phyloP scores from a whole-genome alignment of 2,797 vertebrate species.

The Nannoperca obscura region DNA sequence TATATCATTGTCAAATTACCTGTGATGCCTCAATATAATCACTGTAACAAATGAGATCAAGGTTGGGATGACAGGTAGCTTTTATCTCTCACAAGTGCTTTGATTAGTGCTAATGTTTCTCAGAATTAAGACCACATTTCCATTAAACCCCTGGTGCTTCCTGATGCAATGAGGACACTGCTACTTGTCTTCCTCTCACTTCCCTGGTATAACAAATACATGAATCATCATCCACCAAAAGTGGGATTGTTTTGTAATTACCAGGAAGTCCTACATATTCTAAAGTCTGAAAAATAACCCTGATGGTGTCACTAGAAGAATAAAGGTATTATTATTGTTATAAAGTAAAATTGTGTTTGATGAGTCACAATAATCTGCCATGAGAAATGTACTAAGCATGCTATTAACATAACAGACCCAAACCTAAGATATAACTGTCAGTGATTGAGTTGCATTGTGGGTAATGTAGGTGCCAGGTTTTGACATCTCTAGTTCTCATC shows the following conservation, averaged over 20 bases:
- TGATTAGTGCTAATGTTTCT: slow-evolving; percentile 62
- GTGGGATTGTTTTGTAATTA: too few relatives aligned
- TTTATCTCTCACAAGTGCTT: slow-evolving; percentile 35
- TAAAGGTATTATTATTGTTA: too few relatives aligned
- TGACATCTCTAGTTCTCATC: not conserved
- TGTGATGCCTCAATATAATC: slow-evolving; percentile 63
- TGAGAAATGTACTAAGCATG: not conserved
- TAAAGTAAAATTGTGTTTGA: too few relatives aligned
- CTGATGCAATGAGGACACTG: not conserved
- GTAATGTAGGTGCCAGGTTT: not conserved
- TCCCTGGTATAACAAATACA: not conserved
- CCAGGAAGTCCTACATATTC: too few relatives aligned
- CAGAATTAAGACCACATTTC: slow-evolving; percentile 49
- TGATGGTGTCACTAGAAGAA: too few relatives aligned
- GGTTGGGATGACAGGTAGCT: slow-evolving; percentile 44
- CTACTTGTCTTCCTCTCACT: not conserved
- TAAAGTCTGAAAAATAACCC: too few relatives aligned
- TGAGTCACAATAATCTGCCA: not conserved
- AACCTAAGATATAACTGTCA: too few relatives aligned
- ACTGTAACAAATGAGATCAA: slow-evolving; percentile 64
- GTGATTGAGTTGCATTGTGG: not conserved
- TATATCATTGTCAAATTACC: slow-evolving; percentile 68
- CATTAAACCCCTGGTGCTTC: slow-evolving; percentile 41
- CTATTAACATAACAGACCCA: too few relatives aligned
- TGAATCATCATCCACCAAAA: too few relatives aligned